phyloP scores from a whole-genome alignment of 1,140 invertebrate genomes.

The Saccostrea glomerata region DNA sequence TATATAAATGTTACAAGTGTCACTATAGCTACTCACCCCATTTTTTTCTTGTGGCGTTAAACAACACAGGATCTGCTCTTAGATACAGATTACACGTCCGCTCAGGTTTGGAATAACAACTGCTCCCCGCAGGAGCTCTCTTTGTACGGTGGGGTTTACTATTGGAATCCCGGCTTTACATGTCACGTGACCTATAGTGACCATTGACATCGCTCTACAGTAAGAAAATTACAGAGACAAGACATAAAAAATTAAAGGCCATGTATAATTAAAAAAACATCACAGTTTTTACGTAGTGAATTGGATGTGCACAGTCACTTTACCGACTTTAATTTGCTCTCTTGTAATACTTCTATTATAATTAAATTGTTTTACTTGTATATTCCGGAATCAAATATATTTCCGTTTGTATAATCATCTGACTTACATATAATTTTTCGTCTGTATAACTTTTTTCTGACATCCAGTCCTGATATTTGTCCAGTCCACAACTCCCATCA shows the following conservation, averaged over 20 bases:
- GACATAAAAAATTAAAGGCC: too few species aligned
- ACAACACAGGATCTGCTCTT: conserved; percentile 98
- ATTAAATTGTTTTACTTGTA: too few species aligned
- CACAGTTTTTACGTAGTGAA: too few species aligned
- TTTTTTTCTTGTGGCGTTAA: conserved; percentile 25
- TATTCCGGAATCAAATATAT: too few species aligned
- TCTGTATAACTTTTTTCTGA: background rate
- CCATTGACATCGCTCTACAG: background rate
- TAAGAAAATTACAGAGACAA: background rate
- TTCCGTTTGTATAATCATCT: too few species aligned
- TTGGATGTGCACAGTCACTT: too few species aligned
- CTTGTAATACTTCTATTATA: too few species aligned
- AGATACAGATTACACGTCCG: conserved; percentile 93
- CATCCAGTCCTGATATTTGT: background rate
- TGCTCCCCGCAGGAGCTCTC: conserved; percentile 20
- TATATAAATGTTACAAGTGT: too few species aligned
- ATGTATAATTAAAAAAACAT: too few species aligned
- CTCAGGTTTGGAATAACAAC: conserved; percentile 44
- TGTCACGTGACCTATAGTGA: background rate
- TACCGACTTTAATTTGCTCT: too few species aligned
- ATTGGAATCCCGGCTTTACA: conserved; percentile 47
- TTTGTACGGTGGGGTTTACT: conserved; percentile 44
- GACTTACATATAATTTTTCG: too few species aligned
- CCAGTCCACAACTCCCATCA: background rate
- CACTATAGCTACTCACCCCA: background rate